These are phyloP conservation scores for Meandrusa payeni DNA, from an alignment of 2,888 invertebrate genomes.

Conservation along the genomic window DNA sequence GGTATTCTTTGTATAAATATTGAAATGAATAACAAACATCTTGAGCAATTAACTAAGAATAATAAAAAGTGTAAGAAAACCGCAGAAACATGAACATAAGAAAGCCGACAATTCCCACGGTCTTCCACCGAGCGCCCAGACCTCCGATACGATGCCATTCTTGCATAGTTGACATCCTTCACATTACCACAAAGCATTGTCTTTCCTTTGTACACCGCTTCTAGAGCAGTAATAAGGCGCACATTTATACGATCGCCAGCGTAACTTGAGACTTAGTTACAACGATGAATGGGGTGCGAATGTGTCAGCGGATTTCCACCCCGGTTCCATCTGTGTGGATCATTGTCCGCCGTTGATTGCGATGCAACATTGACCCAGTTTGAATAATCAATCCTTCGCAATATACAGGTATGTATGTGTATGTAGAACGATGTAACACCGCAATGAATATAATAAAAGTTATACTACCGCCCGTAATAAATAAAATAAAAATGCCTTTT, in stretches of 20 bases:
- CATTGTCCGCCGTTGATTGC: conserved; percentile 21
- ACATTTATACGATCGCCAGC: conserved; percentile 2
- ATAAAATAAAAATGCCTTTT: too few relatives aligned
- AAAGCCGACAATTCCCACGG: conserved; percentile 5
- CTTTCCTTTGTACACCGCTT: neutral
- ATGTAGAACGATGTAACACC: too few relatives aligned
- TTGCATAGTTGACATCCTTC: conserved; percentile 15
- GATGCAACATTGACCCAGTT: conserved; percentile 19
- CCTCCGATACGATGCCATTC: conserved; percentile 3
- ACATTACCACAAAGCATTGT: conserved; percentile 13
- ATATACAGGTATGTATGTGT: too few relatives aligned
- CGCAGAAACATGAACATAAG: neutral
- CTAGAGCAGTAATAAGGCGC: neutral
- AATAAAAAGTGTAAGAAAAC: neutral
- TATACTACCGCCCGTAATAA: too few relatives aligned
- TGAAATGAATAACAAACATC: too few relatives aligned
- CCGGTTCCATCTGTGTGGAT: neutral
- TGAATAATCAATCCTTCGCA: too few relatives aligned
- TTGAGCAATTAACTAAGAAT: neutral
- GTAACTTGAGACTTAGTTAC: conserved; percentile 5
- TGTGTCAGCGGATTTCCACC: conserved; percentile 6
- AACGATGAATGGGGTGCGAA: conserved; percentile 3
- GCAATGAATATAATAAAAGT: too few relatives aligned
- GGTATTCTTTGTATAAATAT: too few relatives aligned
- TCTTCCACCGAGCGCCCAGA: neutral